Percentiles rank a stretch among this genome's conserved stretches.
Evolutionary conservation across 1,140 invertebrate genomes (phyloP).

Genomic region (Drosophila busckii): DNA sequence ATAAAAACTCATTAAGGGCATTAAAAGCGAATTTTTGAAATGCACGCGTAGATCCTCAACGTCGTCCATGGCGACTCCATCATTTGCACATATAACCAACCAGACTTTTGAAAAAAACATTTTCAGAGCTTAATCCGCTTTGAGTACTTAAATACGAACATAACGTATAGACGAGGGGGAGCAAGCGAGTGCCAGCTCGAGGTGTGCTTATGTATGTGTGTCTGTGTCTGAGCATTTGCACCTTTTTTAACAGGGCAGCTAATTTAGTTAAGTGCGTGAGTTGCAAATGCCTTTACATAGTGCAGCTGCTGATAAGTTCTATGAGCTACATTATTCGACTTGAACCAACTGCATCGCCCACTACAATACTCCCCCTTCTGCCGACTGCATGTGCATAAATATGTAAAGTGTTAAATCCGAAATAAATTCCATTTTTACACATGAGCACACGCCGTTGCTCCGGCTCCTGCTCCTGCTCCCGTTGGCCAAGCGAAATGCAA

Average conservation of each 20-base stretch:
- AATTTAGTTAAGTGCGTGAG: conserved; percentile 48
- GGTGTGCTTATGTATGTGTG: not conserved
- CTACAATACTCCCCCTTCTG: conserved; percentile 16
- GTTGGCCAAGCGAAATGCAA: conserved; percentile 50
- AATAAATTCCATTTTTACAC: conserved; percentile 67
- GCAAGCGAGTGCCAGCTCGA: not conserved
- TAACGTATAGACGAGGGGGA: conserved; percentile 50
- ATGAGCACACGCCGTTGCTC: conserved; percentile 36
- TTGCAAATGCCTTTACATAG: not conserved
- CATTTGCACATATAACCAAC: conserved; percentile 30
- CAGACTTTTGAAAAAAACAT: too few species aligned
- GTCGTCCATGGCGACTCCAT: conserved; percentile 28
- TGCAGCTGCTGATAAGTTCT: conserved; percentile 21
- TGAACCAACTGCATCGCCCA: too few species aligned
- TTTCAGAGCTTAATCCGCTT: conserved; percentile 77
- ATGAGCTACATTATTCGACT: conserved; percentile 20
- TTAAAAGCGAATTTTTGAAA: conserved; percentile 63
- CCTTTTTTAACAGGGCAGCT: conserved; percentile 25
- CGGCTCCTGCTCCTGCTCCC: conserved; percentile 15
- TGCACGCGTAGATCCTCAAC: conserved; percentile 25
- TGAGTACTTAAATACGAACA: conserved; percentile 74
- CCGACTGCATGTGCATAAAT: conserved; percentile 28
- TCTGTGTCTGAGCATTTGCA: conserved; percentile 1
- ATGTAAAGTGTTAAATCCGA: conserved; percentile 50
- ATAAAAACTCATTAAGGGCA: conserved; percentile 63